Conservation (phyloP, 1,140 invertebrate species). For the Eupristina koningsbergeri region DNA sequence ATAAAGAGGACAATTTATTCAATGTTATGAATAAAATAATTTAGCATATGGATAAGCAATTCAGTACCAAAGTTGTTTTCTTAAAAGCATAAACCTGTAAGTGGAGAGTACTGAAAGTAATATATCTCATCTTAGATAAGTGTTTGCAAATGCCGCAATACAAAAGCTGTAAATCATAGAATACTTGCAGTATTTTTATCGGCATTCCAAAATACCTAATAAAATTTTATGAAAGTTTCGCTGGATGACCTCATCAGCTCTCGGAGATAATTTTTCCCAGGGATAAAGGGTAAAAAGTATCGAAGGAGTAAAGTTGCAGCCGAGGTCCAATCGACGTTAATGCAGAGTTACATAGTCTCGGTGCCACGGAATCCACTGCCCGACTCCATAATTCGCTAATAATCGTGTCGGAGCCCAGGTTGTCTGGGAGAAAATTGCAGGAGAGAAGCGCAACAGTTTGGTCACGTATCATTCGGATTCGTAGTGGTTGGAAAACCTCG, state of each 20-base stretch:
- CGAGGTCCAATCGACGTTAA: neutral
- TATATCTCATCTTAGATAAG: neutral
- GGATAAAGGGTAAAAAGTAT: constrained; percentile 9
- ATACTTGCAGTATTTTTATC: neutral
- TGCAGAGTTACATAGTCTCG: neutral
- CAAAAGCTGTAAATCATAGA: neutral
- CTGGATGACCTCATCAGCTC: neutral
- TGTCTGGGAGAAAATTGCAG: neutral
- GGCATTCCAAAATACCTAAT: neutral
- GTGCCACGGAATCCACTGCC: neutral
- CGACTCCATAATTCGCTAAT: constrained; percentile 18
- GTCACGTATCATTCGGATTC: constrained; percentile 45
- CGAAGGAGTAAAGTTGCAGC: neutral
- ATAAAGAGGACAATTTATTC: neutral
- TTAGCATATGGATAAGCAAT: neutral
- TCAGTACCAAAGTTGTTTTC: neutral
- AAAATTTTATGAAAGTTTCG: neutral
- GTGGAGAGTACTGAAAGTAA: neutral
- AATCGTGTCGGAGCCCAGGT: neutral
- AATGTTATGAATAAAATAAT: neutral
- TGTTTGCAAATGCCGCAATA: neutral
- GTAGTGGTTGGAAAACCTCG: constrained; percentile 30
- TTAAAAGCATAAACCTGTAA: constrained; percentile 4
- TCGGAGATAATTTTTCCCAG: neutral
- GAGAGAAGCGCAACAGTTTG: constrained; percentile 23